Percentiles rank a stretch among this genome's conserved stretches.
These are phyloP conservation scores for Meloe dianella DNA, from an alignment of 2,888 invertebrate genomes.

Conservation along the genomic window DNA sequence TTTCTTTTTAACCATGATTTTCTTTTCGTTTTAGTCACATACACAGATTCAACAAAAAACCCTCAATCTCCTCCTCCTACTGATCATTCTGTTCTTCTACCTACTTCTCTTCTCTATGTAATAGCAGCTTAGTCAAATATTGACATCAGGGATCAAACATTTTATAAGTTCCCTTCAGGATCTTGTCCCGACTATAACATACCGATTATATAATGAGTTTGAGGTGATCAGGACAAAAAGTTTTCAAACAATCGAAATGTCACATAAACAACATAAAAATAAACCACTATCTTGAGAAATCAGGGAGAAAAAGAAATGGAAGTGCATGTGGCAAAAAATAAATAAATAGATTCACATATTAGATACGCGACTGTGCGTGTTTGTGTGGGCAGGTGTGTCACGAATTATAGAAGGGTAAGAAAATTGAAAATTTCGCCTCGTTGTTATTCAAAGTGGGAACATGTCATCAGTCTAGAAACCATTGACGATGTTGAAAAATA, in stretches of 20 bases:
- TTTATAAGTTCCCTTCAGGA: constrained; percentile 48
- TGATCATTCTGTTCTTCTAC: not conserved
- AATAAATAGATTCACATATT: constrained; percentile 4
- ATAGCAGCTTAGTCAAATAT: constrained; percentile 52
- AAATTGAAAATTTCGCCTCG: constrained; percentile 12
- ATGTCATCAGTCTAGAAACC: constrained; percentile 12
- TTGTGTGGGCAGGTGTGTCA: constrained; percentile 12
- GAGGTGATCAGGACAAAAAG: constrained; percentile 32
- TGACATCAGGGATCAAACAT: constrained; percentile 54
- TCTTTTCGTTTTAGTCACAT: constrained; percentile 27
- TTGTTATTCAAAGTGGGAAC: constrained; percentile 13
- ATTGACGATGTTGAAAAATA: constrained; percentile 9
- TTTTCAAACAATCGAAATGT: constrained; percentile 13
- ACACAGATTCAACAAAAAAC: not conserved
- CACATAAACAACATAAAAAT: constrained; percentile 15
- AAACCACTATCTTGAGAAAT: not conserved
- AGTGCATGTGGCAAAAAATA: not conserved
- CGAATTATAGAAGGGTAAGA: constrained; percentile 13
- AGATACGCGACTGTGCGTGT: not conserved
- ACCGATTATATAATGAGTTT: constrained; percentile 42
- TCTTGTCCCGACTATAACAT: constrained; percentile 34
- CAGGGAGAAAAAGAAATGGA: not conserved
- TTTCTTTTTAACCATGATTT: constrained; percentile 34
- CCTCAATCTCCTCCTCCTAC: constrained; percentile 10
- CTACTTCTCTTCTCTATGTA: constrained; percentile 35